Evolutionary conservation across 2,888 invertebrate species (phyloP).

Genomic region (Hydriomena furcata): DNA sequence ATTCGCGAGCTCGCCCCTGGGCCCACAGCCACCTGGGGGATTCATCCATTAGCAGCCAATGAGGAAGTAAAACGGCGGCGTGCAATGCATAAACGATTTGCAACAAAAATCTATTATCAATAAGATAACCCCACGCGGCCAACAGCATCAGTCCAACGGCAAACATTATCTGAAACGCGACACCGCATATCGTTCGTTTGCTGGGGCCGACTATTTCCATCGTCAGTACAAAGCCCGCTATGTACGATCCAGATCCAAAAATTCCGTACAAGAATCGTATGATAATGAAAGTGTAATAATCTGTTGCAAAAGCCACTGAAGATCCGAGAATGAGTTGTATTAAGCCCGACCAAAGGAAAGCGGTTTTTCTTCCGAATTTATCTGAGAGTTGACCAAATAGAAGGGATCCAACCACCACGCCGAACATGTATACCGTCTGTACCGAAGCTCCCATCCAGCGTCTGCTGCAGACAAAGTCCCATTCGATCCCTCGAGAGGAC

Average conservation of each 20-base stretch:
- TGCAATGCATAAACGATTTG: constrained; percentile 92
- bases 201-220: constrained; percentile 93
- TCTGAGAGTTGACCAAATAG: constrained; percentile 91
- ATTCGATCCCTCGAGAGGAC: constrained; percentile 90
- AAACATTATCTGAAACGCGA: constrained; percentile 91
- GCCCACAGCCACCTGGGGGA: constrained; percentile 95
- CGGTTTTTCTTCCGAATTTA: constrained; percentile 90
- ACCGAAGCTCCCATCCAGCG: constrained; percentile 93
- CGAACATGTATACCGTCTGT: constrained; percentile 92
- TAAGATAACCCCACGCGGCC: constrained; percentile 91
- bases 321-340: constrained; percentile 88
- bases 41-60: constrained; percentile 94
- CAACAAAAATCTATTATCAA: constrained; percentile 87
- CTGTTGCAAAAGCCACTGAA: constrained; percentile 89
- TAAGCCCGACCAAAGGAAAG: constrained; percentile 90
- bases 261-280: constrained; percentile 90
- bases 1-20: constrained; percentile 89
- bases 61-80: constrained; percentile 87
- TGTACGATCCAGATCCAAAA: constrained; percentile 91
- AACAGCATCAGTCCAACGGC: constrained; percentile 92
- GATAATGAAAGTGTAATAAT: constrained; percentile 87
- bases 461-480: constrained; percentile 91
- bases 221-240: constrained; percentile 86
- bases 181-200: constrained; percentile 91
- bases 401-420: constrained; percentile 91